Percentiles rank a stretch among this genome's conserved stretches.
phyloP scores from a whole-genome alignment of 2,888 invertebrate genomes.

The Saturnia japonica region DNA sequence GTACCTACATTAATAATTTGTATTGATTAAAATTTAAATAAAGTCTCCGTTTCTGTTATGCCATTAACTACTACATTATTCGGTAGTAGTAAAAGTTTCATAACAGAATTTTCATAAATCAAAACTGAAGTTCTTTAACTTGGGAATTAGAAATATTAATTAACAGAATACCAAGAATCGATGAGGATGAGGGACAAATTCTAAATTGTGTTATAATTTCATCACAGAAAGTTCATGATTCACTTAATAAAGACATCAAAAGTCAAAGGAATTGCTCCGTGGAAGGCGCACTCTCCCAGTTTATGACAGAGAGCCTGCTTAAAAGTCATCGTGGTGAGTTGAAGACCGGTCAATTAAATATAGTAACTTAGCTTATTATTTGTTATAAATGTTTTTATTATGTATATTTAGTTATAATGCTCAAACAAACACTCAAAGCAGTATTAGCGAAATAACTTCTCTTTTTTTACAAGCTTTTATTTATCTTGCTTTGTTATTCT shows the following conservation, averaged over 20 bases:
- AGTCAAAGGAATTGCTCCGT: conserved; percentile 38
- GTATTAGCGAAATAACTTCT: too few relatives aligned
- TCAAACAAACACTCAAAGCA: not conserved
- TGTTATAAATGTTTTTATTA: conserved; percentile 29
- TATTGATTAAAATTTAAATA: not conserved
- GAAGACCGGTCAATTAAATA: conserved; percentile 44
- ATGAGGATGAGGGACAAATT: conserved; percentile 33
- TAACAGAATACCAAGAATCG: conserved; percentile 33
- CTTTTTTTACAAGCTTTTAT: too few relatives aligned
- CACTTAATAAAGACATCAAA: conserved; percentile 48
- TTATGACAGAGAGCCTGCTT: conserved; percentile 38
- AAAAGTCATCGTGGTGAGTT: conserved; percentile 41
- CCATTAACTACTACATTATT: not conserved
- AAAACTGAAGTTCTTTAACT: not conserved
- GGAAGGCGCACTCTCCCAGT: conserved; percentile 37
- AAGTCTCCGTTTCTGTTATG: not conserved
- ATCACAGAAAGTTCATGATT: conserved; percentile 43
- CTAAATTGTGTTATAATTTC: conserved; percentile 38
- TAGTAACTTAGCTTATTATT: conserved; percentile 38
- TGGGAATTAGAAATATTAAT: conserved; percentile 28
- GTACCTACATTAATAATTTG: not conserved
- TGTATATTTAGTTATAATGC: conserved; percentile 18
- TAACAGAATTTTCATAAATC: not conserved
- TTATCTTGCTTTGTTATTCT: too few relatives aligned
- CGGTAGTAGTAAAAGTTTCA: not conserved